A percentile compares a stretch with the other conserved stretches of the same genome.
Conservation (phyloP, 2,113 vertebrate species). For the Xiphophorus couchianus region DNA sequence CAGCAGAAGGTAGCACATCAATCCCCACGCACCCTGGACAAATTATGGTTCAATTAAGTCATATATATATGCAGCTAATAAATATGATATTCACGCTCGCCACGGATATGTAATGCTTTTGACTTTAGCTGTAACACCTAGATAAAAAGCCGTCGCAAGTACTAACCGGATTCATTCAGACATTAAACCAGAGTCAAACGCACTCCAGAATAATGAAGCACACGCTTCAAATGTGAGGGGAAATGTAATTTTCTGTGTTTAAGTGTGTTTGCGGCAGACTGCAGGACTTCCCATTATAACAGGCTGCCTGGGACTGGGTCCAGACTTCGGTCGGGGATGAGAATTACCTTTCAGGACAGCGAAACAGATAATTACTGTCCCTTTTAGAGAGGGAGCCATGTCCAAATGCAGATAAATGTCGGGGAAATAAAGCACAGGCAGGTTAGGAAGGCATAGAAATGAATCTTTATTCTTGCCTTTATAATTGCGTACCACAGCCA, state of each 20-base stretch:
- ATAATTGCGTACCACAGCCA: neutral
- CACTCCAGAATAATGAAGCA: slow-evolving; percentile 14
- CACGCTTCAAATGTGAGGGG: slow-evolving; percentile 1
- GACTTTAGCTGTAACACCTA: neutral
- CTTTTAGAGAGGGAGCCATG: neutral
- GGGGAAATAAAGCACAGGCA: neutral
- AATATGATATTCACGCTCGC: neutral
- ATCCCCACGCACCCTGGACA: no score
- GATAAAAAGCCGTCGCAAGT: slow-evolving; percentile 5
- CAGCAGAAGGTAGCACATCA: no score
- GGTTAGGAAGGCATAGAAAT: neutral
- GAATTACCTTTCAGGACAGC: slow-evolving; percentile 44
- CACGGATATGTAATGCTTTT: neutral
- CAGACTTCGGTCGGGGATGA: slow-evolving; percentile 53
- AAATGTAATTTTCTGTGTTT: slow-evolving; percentile 1
- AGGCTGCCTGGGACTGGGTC: slow-evolving; percentile 47
- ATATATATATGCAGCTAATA: neutral
- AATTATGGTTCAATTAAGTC: neutral
- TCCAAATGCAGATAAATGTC: slow-evolving; percentile 21
- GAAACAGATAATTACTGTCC: slow-evolving; percentile 60
- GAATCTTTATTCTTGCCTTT: neutral
- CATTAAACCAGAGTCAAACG: slow-evolving; percentile 18
- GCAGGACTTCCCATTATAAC: slow-evolving; percentile 12
- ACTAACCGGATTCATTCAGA: slow-evolving; percentile 21
- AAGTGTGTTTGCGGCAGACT: slow-evolving; percentile 20